A percentile compares a stretch with the other conserved stretches of the same genome.
phyloP scores from a whole-genome alignment of 2,797 vertebrate species.

The Capromys pilorides region DNA sequence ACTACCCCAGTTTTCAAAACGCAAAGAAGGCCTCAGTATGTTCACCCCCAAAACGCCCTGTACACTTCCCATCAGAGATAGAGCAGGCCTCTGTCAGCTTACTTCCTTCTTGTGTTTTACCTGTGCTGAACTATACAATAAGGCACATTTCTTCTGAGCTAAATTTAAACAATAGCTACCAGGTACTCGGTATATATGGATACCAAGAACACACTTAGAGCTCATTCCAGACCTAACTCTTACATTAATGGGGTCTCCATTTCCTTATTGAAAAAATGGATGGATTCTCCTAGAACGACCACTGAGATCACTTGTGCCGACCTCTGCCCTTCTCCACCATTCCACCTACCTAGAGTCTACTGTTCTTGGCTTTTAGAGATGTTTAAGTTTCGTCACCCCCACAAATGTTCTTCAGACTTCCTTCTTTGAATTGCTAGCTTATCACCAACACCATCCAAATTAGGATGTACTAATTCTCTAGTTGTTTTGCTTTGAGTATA shows the following conservation, averaged over 20 bases:
- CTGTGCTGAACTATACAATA: neutral
- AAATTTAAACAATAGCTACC: constrained; percentile 51
- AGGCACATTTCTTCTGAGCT: constrained; percentile 41
- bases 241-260: constrained; percentile 29
- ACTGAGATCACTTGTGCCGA: constrained; percentile 36
- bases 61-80: neutral
- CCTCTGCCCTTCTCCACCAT: neutral
- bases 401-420: constrained; percentile 29
- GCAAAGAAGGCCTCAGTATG: neutral
- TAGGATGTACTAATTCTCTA: constrained; percentile 59
- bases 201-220: neutral
- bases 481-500: constrained; percentile 49
- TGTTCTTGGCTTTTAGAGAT: neutral
- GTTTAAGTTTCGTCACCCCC: neutral
- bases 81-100: neutral
- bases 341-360: constrained; percentile 34
- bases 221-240: constrained; percentile 25
- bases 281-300: constrained; percentile 32
- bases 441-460: constrained; percentile 36
- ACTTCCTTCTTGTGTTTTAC: neutral
- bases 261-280: constrained; percentile 57
- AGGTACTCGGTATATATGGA: neutral
- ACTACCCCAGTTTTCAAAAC: neutral
- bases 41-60: neutral
- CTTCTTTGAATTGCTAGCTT: constrained; percentile 60